Evolutionary conservation across 2,888 invertebrate species (phyloP), one percentile per base, ranked within the genome.

Genomic region (Cerceris rybyensis): DNA sequence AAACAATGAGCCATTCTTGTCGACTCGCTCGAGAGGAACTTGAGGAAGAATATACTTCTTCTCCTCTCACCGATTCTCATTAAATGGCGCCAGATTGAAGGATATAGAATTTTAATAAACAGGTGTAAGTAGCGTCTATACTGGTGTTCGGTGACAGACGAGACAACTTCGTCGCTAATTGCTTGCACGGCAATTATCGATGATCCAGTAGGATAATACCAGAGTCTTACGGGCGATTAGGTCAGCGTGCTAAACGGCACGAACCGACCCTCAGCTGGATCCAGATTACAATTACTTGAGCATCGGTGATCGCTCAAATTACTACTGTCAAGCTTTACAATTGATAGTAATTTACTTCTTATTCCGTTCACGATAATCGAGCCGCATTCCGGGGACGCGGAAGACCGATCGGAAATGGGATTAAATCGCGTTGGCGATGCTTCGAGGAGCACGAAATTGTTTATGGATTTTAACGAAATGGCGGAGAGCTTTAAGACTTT

Each of bases 101-200:
- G 11, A 17, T 17, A 17, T 54, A 52, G 70, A 57, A 63, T 50
- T 57, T 76, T 66, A 60, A 75, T 68, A 64, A 77, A 6, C 42
- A 17, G 8, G 9, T 7, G 9, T 17, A 16, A 28, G 57, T 78
- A 57, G 17, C 49, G 59, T 66, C 16, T 8, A 1, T 0, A 14
- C 41, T 9, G 7, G 13, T 41, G 49, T 6, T 41, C n/a, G 17
- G 52, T 16, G 42, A 58, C 42, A 8, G 8, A 50, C 9, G 42
- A 17, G 50, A 64, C 63, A 66, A 70, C 41, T 64, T 39, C 6
- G 11, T 54, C 59, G 73, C 70, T 85, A 78, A 85, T 82, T 74
- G 70, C 76, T 70, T 9, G 63, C 68, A 14, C 50, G 9, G 70
- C 74, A 80, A 85, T 84, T 85, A 82, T 80, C 84, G 75, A 78